A percentile compares a stretch with the other conserved stretches of the same genome.
Evolutionary conservation across 2,797 vertebrate species (phyloP).

Genomic region (Todus mexicanus): DNA sequence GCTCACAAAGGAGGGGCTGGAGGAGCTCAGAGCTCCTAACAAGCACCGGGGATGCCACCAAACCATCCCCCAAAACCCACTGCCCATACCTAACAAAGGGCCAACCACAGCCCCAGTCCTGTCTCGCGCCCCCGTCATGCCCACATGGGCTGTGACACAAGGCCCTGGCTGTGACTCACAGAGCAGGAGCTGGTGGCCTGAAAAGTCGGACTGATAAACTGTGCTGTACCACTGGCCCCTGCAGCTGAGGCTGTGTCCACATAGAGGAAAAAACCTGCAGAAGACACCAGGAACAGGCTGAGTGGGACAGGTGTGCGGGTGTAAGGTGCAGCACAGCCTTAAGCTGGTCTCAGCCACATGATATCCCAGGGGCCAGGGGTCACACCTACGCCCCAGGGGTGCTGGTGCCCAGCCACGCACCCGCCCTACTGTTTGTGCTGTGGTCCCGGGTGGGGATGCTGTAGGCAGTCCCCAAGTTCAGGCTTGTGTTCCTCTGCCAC

Average conservation of each 20-base stretch:
- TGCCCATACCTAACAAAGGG: background rate
- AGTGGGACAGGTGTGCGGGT: background rate
- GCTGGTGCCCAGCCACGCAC: constrained; percentile 29
- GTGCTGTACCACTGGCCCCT: fast-evolving
- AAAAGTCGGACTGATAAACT: constrained; percentile 76
- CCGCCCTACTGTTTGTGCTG: constrained; percentile 78
- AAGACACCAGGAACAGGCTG: background rate
- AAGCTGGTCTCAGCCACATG: fast-evolving
- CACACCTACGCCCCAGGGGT: fast-evolving
- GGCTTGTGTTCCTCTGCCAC: background rate
- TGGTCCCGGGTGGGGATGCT: constrained; percentile 84
- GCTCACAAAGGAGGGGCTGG: background rate
- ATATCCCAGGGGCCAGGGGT: background rate
- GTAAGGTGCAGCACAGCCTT: background rate
- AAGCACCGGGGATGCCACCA: background rate
- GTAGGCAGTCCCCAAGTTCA: background rate
- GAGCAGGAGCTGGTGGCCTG: constrained; percentile 74
- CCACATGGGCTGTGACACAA: fast-evolving
- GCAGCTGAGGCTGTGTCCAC: constrained; percentile 16
- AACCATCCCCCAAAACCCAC: background rate
- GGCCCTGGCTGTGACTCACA: constrained; percentile 53
- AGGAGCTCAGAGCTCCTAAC: background rate
- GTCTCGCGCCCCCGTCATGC: fast-evolving
- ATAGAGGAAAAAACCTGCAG: constrained; percentile 79
- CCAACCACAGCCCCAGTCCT: background rate